Evolutionary conservation across 2,113 vertebrate species (phyloP), one percentile per base, ranked within the genome.

Genomic region (Caracal caracal): DNA sequence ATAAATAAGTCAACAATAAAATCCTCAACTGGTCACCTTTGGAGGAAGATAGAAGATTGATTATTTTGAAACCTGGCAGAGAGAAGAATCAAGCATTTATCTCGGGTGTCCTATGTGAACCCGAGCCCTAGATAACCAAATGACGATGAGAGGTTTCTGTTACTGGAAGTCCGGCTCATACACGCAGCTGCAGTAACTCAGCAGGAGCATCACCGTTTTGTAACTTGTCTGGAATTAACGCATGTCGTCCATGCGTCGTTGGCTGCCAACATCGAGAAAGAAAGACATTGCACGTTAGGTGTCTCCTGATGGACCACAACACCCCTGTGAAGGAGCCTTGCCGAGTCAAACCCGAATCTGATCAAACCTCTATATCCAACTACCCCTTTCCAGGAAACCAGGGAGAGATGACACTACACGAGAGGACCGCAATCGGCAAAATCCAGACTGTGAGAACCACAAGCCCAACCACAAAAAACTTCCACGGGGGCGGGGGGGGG

Each of bases 201-300:
- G 19, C 63, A 9, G 19, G 22, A 13, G 6, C 6, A 3, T 24
- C 16, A 6, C n/a, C 13, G 2, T 4, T 30, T 1, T 13, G 0
- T 8, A 8, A 12, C 70, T 12, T 5, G 28, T 5, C 0, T 3
- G 0, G 1, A 10, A 22, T 0, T 2, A 35, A 35, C 0, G 2
- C 70, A 22, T 0, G 5, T 0, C 1, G 20, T 24, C 1, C 19
- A 26, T 1, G 33, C 17, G 11, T 2, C 9, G 6, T 1, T 0
- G 35, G 19, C 82, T 61, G 56, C 37, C 68, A 35, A 12, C 22
- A 6, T 37, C 49, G 2, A 4, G 19, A 24, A 5, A 15, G n/a
- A 53, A 20, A 35, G 22, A 11, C 3, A n/a, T 19, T 13, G 2
- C 28, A 1, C 59, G 1, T 0, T 0, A 20, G 15, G 37, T 30